phyloP scores from a whole-genome alignment of 2,888 invertebrate genomes.

The Anoncus sp. region DNA sequence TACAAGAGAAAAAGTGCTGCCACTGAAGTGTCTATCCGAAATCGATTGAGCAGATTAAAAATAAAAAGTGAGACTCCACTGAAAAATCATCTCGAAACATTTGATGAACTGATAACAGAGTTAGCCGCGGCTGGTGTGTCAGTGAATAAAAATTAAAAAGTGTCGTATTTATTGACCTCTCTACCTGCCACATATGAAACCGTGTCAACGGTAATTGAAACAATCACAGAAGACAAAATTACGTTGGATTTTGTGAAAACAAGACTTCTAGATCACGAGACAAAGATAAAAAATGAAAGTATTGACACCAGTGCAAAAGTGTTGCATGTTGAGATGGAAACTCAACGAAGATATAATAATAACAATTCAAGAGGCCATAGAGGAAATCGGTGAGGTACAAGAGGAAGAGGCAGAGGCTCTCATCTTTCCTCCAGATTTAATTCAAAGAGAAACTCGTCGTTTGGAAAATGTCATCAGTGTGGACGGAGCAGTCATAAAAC shows the following conservation, averaged over 20 bases:
- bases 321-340: constrained; percentile 20
- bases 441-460: background rate
- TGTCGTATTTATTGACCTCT: background rate
- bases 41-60: background rate
- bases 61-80: background rate
- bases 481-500: constrained; percentile 35
- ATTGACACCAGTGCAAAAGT: constrained; percentile 34
- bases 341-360: background rate
- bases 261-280: constrained; percentile 42
- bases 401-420: background rate
- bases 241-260: constrained; percentile 42
- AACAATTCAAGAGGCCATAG: background rate
- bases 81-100: background rate
- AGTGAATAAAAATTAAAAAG: background rate
- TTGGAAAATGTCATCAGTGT: constrained; percentile 46
- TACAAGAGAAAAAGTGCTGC: constrained; percentile 1
- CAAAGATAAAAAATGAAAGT: constrained; percentile 40
- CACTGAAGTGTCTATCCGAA: background rate
- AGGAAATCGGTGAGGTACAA: background rate
- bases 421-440: constrained; percentile 1
- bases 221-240: constrained; percentile 44
- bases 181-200: background rate
- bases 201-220: constrained; percentile 14
- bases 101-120: background rate
- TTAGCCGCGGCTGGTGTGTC: background rate